Percentiles rank a stretch among this genome's conserved stretches.
Conservation (phyloP, 2,797 vertebrate species). For the Streptopelia turtur region DNA sequence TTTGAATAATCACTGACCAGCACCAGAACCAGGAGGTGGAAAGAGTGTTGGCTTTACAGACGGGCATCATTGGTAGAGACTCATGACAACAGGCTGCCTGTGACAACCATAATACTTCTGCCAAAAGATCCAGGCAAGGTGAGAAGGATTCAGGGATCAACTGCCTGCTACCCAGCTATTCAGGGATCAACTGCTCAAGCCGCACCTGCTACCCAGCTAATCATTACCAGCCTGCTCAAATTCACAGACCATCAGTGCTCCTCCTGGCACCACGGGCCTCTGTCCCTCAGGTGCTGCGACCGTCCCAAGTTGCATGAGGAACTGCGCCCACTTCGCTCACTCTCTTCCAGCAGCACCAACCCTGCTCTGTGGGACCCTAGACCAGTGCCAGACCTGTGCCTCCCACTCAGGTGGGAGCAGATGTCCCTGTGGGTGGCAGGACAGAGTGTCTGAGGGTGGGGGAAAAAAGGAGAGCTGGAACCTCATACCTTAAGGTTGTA, state of each 20-base stretch:
- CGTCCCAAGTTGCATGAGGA: accelerated
- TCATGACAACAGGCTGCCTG: neutral
- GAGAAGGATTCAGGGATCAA: neutral
- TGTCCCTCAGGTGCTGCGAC: neutral
- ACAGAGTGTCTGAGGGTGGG: neutral
- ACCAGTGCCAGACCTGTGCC: neutral
- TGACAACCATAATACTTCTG: neutral
- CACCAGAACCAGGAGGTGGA: neutral
- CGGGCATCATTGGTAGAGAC: neutral
- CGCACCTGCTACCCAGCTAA: neutral
- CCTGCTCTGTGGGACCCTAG: neutral
- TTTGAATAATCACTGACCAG: neutral
- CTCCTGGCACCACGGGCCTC: neutral
- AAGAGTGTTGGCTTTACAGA: neutral
- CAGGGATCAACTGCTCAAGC: neutral
- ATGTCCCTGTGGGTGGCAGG: neutral
- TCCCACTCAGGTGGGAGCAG: neutral
- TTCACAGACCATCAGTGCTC: neutral
- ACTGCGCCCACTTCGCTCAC: neutral
- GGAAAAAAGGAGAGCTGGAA: neutral
- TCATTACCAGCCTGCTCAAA: neutral
- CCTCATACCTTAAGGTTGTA: neutral
- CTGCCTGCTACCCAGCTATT: neutral
- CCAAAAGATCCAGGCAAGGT: neutral
- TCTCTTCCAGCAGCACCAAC: neutral